Conservation (phyloP, 1,140 invertebrate genomes). For the Cydia pomonella region DNA sequence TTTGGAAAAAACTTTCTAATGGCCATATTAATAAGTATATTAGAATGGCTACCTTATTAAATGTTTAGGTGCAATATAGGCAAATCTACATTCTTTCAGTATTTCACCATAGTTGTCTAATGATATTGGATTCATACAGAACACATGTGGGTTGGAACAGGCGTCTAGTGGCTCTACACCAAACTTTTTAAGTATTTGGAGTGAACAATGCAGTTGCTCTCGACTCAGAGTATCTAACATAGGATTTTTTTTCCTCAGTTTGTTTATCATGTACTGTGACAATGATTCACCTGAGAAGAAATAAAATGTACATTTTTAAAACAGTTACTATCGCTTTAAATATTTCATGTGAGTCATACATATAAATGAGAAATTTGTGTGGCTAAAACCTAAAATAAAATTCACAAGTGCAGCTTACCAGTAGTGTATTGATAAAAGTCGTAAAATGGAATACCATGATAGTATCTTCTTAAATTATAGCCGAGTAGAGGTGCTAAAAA, state of each 20-base stretch:
- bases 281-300: slow-evolving; percentile 51
- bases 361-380: too few relatives aligned
- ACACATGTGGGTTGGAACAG: slow-evolving; percentile 76
- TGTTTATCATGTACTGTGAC: slow-evolving; percentile 38
- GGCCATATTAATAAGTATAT: slow-evolving; percentile 14
- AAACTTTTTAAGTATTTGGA: slow-evolving; percentile 64
- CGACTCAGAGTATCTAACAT: slow-evolving; percentile 51
- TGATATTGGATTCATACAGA: slow-evolving; percentile 79
- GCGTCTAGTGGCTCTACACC: slow-evolving; percentile 71
- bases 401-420: slow-evolving; percentile 41
- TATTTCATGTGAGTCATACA: too few relatives aligned
- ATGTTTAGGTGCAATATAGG: slow-evolving; percentile 69
- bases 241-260: slow-evolving; percentile 59
- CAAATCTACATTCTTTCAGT: slow-evolving; percentile 79
- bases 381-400: too few relatives aligned
- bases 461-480: slow-evolving; percentile 39
- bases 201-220: slow-evolving; percentile 54
- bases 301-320: slow-evolving; percentile 6
- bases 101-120: slow-evolving; percentile 81
- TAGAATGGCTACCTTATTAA: slow-evolving; percentile 70
- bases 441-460: slow-evolving; percentile 55
- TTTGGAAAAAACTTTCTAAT: too few relatives aligned
- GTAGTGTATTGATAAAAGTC: slow-evolving; percentile 54
- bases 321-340: neutral
- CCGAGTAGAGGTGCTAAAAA: slow-evolving; percentile 8